Base-by-base conservation (phyloP, 37 sponge, comb jelly and placozoan species). In the Halichondria panicea region DNA sequence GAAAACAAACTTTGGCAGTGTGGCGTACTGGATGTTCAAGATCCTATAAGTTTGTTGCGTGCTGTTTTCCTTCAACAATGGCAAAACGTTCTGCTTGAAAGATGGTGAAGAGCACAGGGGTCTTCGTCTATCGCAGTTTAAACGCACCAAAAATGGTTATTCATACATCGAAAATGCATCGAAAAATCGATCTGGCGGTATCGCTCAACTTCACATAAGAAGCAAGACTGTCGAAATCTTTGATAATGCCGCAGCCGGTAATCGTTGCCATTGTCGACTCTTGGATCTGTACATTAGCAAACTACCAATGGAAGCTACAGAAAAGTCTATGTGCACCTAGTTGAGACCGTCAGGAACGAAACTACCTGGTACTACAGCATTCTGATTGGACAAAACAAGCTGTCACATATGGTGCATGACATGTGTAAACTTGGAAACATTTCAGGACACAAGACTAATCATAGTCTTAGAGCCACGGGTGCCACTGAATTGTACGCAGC, bases 141-240 rank as follows among this genome's bases (percentile, higher is more conserved):
- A 58, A 55, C 1, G 62, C 7, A 48, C 52, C 52, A 15, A 48
- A 48, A 25, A 7, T 6, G 15, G 19, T 8, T 48, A 68, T 55
- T 58, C 41, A 35, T 79, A 58, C 48, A 37, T 56, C 58, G 84
- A 84, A 34, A 27, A 63, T 44, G 77, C 72, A 1, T 84, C 84
- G 2, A 84, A 84, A 55, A 84, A 84, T 55, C 33, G 75, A 8
- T 15, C 69, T 55, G 84, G 84, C 5, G 84, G 84, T 1, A 37
- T 73, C 19, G 53, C 46, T 31, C 70, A 76, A 42, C 34, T 84
- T 0, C 52, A 36, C 4, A 50, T 66, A 0, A 38, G 52, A 12
- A 84, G 76, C 39, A 84, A 84, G 62, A 25, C 43, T 8, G 78
- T 78, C 9, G 52, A 27, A 46, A 60, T 43, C 65, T 55, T n/a